phyloP scores from a whole-genome alignment of 2,888 invertebrate genomes.

The Eupithecia abbreviata region DNA sequence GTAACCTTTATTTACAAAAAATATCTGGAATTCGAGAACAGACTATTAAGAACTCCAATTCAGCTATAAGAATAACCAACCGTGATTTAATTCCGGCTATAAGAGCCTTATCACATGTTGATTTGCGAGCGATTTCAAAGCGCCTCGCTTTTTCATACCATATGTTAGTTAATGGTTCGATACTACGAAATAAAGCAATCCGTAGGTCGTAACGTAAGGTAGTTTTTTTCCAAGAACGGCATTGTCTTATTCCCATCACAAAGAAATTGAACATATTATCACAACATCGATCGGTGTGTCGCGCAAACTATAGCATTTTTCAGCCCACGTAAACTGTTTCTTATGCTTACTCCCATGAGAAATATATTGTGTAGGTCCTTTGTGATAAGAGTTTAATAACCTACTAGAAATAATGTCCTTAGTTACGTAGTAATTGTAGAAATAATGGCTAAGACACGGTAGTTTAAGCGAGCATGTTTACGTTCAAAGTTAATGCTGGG shows the following conservation, averaged over 20 bases:
- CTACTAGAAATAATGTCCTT: background rate
- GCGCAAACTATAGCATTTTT: background rate
- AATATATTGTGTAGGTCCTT: background rate
- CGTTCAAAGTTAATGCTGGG: background rate
- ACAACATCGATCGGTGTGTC: background rate
- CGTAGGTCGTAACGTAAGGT: background rate
- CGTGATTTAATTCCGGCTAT: background rate
- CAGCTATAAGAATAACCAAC: no score
- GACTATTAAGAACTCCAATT: background rate
- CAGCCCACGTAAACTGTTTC: background rate
- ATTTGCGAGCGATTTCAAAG: no score
- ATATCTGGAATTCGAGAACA: no score
- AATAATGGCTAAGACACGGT: background rate
- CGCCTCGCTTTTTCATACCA: no score
- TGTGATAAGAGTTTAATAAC: background rate
- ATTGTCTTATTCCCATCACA: constrained; percentile 3
- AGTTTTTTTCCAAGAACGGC: constrained; percentile 6
- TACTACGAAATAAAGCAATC: background rate
- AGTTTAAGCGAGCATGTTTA: background rate
- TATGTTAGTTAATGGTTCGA: background rate
- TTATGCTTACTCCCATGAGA: background rate
- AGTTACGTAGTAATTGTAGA: background rate
- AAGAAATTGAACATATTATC: constrained; percentile 2
- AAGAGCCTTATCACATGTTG: background rate
- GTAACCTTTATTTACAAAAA: no score